A percentile compares a stretch with the other conserved stretches of the same genome.
phyloP scores from a whole-genome alignment of 2,113 vertebrate genomes.

The Falcunculus frontatus region DNA sequence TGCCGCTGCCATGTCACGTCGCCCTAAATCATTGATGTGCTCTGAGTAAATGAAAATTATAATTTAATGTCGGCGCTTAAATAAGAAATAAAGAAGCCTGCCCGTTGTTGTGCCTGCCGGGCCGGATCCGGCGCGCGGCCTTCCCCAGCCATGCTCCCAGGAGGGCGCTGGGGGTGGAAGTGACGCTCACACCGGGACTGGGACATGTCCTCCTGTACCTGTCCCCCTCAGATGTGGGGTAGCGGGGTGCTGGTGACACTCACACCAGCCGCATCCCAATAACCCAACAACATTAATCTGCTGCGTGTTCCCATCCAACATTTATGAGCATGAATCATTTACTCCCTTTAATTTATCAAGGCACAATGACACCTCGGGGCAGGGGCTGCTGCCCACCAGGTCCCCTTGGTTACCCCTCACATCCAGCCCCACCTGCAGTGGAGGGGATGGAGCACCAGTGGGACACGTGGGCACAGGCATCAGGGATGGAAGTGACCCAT shows the following conservation, averaged over 20 bases:
- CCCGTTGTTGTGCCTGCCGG: not conserved
- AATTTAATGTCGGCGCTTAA: conserved; percentile 58
- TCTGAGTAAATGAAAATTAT: conserved; percentile 66
- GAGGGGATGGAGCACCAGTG: not conserved
- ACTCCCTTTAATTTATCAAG: not conserved
- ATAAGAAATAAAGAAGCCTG: conserved; percentile 57
- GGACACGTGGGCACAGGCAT: fast-evolving
- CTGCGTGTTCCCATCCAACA: not conserved
- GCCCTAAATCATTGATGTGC: conserved; percentile 49
- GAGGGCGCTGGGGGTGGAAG: not conserved
- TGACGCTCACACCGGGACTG: fast-evolving
- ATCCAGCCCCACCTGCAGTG: not conserved
- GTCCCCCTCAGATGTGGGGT: fast-evolving
- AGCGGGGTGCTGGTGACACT: fast-evolving
- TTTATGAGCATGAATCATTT: conserved; percentile 36
- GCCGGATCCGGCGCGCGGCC: fast-evolving
- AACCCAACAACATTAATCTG: not conserved
- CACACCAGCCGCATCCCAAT: fast-evolving
- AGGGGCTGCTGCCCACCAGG: not conserved
- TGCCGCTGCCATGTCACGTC: not conserved
- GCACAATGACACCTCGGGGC: fast-evolving
- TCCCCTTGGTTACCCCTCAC: not conserved
- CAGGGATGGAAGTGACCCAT: not conserved
- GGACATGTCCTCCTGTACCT: not conserved
- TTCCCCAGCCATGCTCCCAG: not conserved